Conservation (phyloP, 2,797 vertebrate species). For the Lepilemur ruficaudatus region DNA sequence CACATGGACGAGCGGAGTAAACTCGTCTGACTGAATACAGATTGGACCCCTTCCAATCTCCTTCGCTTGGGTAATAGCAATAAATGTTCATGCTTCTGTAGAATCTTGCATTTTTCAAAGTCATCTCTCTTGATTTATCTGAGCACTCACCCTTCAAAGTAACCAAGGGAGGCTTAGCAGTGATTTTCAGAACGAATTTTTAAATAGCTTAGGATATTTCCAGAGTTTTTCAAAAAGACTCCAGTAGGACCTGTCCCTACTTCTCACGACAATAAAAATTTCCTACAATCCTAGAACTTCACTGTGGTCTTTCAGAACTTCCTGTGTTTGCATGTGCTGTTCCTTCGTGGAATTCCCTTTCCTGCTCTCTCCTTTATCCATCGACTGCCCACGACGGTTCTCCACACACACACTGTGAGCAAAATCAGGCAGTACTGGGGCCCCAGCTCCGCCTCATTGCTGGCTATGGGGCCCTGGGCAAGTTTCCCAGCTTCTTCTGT, state of each 20-base stretch:
- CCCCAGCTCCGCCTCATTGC: neutral
- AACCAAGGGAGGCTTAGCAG: neutral
- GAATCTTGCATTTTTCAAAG: neutral
- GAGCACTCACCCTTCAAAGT: neutral
- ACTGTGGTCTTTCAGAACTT: neutral
- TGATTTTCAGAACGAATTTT: neutral
- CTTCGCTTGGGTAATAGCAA: neutral
- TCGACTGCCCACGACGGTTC: neutral
- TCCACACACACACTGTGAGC: neutral
- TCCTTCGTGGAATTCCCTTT: neutral
- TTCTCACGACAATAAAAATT: neutral
- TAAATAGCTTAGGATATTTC: neutral
- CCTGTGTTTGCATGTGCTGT: neutral
- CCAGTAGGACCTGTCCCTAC: fast-evolving
- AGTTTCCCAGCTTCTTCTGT: neutral
- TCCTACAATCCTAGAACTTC: neutral
- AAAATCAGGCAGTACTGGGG: neutral
- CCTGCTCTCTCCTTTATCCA: neutral
- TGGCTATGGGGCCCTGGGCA: neutral
- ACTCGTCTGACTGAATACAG: conserved; percentile 1
- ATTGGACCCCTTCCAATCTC: conserved; percentile 22
- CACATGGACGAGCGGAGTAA: conserved; percentile 56
- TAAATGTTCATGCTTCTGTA: neutral
- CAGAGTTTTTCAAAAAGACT: neutral
- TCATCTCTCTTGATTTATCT: neutral